A percentile compares a stretch with the other conserved stretches of the same genome.
These are phyloP conservation scores for Copidosoma floridanum DNA, from an alignment of 1,140 invertebrate genomes.

Conservation along the genomic window DNA sequence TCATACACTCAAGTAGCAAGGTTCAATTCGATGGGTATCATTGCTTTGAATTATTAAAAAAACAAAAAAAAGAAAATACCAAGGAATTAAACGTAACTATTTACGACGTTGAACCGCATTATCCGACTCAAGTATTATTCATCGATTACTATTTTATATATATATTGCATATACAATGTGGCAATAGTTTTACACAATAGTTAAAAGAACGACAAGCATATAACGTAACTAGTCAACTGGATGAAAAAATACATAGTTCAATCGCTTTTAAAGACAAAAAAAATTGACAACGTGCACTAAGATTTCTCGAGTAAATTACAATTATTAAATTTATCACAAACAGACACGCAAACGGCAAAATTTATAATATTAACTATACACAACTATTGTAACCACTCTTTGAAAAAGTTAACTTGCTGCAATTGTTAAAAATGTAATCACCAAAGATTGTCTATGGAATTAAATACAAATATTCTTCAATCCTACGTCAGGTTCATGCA, in stretches of 20 bases:
- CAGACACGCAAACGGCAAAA: slow-evolving; percentile 11
- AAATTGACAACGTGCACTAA: too few species aligned
- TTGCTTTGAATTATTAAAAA: too few species aligned
- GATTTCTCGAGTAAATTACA: slow-evolving; percentile 22
- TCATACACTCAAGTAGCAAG: too few species aligned
- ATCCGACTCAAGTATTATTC: slow-evolving; percentile 15
- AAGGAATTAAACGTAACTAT: not conserved
- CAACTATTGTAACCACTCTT: slow-evolving; percentile 21
- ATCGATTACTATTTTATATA: slow-evolving; percentile 25
- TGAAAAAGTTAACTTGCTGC: not conserved
- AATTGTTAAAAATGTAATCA: slow-evolving; percentile 14
- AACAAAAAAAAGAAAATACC: too few species aligned
- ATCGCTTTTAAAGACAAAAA: too few species aligned
- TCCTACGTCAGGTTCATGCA: too few species aligned
- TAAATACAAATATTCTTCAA: slow-evolving; percentile 14
- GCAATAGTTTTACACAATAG: slow-evolving; percentile 18
- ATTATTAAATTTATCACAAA: slow-evolving; percentile 19
- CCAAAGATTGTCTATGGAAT: slow-evolving; percentile 16
- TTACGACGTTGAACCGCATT: slow-evolving; percentile 12
- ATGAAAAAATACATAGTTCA: slow-evolving; percentile 27
- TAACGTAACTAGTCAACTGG: slow-evolving; percentile 18
- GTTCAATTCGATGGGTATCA: too few species aligned
- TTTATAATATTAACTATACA: slow-evolving; percentile 28
- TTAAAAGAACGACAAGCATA: slow-evolving; percentile 12
- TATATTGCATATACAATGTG: slow-evolving; percentile 17